Evolutionary conservation across 2,888 invertebrate species (phyloP), one percentile per base, ranked within the genome.

Genomic region (Erebia ligea): DNA sequence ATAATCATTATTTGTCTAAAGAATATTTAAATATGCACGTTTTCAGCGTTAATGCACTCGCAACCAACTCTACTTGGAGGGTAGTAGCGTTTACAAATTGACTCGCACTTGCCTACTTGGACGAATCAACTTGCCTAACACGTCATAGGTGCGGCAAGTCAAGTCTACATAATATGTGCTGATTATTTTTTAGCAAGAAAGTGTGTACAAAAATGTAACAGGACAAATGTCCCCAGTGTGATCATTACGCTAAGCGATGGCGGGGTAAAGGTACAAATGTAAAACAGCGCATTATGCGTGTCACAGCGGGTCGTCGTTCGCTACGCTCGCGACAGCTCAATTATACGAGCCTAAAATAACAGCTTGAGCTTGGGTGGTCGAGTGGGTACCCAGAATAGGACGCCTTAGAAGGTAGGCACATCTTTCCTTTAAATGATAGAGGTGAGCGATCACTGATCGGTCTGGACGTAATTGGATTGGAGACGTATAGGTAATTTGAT

Each of bases 281-380:
- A 87, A 86, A 89, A 87, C 86, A 85, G 79, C 78, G 80, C 82
- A 87, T 88, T 84, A 89, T 84, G 84, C 87, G 82, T 86, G 87
- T 88, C 84, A 81, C 78, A 72, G 80, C 81, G 72, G 86, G 86
- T 80, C 86, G 84, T 82, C 84, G 86, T 79, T 83, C 84, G 82
- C 73, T 66, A 80, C 84, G 83, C 82, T 83, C 82, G 85, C 86
- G 86, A 91, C 90, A 85, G 84, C 91, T 92, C 91, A 92, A 92
- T 92, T 91, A 92, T 88, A 83, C 85, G 84, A 83, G 84, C 89
- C 91, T 90, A 90, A 91, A 91, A 92, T 92, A 92, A 90, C 91
- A 87, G 80, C 70, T 73, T 71, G 73, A 71, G 70, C 77, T 74
- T 80, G 80, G 80, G 80, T 78, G 80, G 79, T 79, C 91, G 56